These are phyloP conservation scores for Xenus cinereus DNA, from an alignment of 2,113 vertebrate genomes.

Conservation along the genomic window DNA sequence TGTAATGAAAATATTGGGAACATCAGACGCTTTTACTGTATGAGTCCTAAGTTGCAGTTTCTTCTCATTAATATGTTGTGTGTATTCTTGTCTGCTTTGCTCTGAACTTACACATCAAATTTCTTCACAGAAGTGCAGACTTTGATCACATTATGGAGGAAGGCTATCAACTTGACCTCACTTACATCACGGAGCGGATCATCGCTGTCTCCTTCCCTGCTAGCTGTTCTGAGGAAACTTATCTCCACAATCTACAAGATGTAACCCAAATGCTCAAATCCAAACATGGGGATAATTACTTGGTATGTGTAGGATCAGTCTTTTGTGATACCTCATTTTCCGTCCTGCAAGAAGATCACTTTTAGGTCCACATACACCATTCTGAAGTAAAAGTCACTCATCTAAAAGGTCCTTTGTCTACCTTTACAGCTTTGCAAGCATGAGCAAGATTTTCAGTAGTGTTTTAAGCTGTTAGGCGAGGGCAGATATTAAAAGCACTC, in stretches of 20 bases:
- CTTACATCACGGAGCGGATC: slow-evolving; percentile 93
- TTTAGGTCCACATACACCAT: neutral
- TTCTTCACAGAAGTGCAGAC: slow-evolving; percentile 51
- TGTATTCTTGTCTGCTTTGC: neutral
- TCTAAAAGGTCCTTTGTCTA: neutral
- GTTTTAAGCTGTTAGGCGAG: neutral
- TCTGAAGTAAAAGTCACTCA: neutral
- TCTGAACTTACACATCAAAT: neutral
- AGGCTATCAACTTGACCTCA: slow-evolving; percentile 91
- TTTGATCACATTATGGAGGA: slow-evolving; percentile 85
- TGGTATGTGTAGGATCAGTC: slow-evolving; percentile 77
- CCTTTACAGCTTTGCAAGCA: neutral
- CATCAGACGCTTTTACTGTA: neutral
- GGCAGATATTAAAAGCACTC: neutral
- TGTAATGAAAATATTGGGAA: neutral
- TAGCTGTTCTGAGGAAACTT: slow-evolving; percentile 87
- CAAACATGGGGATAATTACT: slow-evolving; percentile 94
- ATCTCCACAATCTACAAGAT: slow-evolving; percentile 86
- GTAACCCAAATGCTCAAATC: slow-evolving; percentile 94
- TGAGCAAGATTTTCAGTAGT: neutral
- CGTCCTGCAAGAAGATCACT: neutral
- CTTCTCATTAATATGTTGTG: neutral
- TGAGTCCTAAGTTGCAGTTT: neutral
- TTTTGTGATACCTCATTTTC: neutral
- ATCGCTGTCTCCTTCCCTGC: slow-evolving; percentile 91